phyloP scores from a whole-genome alignment of 2,113 vertebrate species.

The Brachirus orientalis region DNA sequence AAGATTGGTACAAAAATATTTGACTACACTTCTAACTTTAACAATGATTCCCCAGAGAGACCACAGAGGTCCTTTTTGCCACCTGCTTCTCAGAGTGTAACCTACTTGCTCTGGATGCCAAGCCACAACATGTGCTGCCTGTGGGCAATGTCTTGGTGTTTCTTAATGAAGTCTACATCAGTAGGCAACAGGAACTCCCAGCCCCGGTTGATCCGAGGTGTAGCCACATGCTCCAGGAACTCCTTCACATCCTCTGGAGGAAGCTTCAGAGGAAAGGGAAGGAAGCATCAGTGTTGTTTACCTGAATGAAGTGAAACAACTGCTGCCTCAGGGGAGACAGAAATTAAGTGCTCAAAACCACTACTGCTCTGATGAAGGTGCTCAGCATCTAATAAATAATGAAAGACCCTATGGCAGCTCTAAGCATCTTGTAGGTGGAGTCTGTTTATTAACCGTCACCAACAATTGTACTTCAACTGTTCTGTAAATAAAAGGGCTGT shows the following conservation, averaged over 20 bases:
- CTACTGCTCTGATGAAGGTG: not conserved
- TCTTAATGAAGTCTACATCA: slow-evolving; percentile 91
- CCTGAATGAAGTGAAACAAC: not conserved
- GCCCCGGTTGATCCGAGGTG: slow-evolving; percentile 90
- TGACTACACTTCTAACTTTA: not conserved
- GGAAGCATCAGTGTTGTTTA: slow-evolving; percentile 12
- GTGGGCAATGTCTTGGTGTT: slow-evolving; percentile 95
- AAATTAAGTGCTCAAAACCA: not conserved
- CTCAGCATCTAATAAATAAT: not conserved
- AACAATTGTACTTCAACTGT: not conserved
- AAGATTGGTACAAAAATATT: not conserved
- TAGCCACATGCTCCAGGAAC: slow-evolving; percentile 94
- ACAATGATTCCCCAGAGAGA: not conserved
- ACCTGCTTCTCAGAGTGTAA: not conserved
- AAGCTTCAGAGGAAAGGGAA: slow-evolving; percentile 80
- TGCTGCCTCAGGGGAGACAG: not conserved
- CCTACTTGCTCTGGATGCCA: slow-evolving; percentile 97
- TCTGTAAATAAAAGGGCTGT: no score
- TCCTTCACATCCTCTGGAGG: slow-evolving; percentile 97
- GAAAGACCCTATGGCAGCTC: not conserved
- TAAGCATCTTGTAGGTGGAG: no score
- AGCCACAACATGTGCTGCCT: slow-evolving; percentile 97
- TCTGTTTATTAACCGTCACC: no score
- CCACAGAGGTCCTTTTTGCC: not conserved
- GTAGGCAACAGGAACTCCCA: slow-evolving; percentile 96